Conservation (phyloP, 2,113 vertebrate genomes). For the Prionailurus viverrinus region DNA sequence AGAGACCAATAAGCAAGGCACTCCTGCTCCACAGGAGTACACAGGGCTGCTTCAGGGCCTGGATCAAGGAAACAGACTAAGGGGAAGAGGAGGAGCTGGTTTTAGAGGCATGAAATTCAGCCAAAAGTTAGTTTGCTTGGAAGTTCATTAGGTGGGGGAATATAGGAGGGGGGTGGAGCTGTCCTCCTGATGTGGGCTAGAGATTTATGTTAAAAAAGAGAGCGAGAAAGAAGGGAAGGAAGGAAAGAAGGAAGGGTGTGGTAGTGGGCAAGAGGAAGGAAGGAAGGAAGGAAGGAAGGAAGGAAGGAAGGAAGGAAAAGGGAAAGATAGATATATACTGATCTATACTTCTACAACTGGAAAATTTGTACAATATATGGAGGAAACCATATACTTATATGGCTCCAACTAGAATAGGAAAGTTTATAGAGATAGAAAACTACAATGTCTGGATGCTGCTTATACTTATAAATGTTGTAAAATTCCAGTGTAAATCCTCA, state of each 20-base stretch:
- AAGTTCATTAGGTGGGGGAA: background rate
- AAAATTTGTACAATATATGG: background rate
- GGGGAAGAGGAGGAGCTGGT: background rate
- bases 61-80: background rate
- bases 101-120: background rate
- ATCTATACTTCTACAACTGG: background rate
- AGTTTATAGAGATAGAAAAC: background rate
- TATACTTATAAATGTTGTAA: background rate
- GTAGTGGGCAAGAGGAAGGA: too few relatives aligned
- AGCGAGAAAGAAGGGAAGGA: background rate
- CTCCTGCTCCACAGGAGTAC: background rate
- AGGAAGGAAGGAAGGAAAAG: background rate
- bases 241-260: too few relatives aligned
- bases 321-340: background rate
- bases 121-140: background rate
- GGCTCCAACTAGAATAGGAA: background rate
- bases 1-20: background rate
- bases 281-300: background rate
- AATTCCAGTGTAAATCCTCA: slow-evolving; percentile 15
- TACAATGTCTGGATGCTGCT: background rate
- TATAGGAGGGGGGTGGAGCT: background rate
- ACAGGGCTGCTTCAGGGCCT: background rate
- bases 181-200: background rate
- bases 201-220: background rate
- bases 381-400: background rate